A percentile compares a stretch with the other conserved stretches of the same genome.
phyloP scores from a whole-genome alignment of 2,797 vertebrate species.

The Etheostoma perlongum region DNA sequence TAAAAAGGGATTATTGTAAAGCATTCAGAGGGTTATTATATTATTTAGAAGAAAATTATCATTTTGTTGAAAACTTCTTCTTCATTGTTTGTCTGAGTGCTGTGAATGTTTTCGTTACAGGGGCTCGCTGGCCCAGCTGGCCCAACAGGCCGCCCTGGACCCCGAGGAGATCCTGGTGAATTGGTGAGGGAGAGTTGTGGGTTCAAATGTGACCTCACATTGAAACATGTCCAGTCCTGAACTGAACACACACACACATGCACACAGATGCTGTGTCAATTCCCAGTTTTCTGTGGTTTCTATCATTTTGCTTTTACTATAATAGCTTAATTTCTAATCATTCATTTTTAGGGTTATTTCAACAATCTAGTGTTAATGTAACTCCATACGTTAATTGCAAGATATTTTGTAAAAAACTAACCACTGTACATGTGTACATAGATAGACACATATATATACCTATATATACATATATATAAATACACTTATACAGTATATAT shows the following conservation, averaged over 20 bases:
- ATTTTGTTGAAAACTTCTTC: background rate
- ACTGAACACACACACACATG: slow-evolving; percentile 26
- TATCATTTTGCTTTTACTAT: slow-evolving; percentile 10
- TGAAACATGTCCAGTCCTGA: slow-evolving; percentile 41
- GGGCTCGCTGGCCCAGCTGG: slow-evolving; percentile 88
- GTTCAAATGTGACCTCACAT: slow-evolving; percentile 25
- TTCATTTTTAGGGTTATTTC: background rate
- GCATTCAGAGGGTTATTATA: background rate
- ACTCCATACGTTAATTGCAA: background rate
- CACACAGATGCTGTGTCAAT: slow-evolving; percentile 41
- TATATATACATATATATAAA: background rate
- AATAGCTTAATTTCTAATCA: background rate
- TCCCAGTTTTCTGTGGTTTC: slow-evolving; percentile 9
- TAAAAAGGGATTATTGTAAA: background rate
- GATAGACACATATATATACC: no score
- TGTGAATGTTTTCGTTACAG: slow-evolving; percentile 73
- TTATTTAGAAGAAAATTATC: background rate
- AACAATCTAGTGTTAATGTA: background rate
- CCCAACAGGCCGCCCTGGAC: slow-evolving; percentile 88
- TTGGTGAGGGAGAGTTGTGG: slow-evolving; percentile 79
- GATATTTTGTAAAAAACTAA: background rate
- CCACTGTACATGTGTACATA: no score
- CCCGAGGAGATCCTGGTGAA: slow-evolving; percentile 89
- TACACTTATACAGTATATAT: background rate
- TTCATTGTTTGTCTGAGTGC: slow-evolving; percentile 2